Evolutionary conservation across 2,797 vertebrate genomes (phyloP), one percentile per base, ranked within the genome.

Genomic region (Intellagama lesueurii): DNA sequence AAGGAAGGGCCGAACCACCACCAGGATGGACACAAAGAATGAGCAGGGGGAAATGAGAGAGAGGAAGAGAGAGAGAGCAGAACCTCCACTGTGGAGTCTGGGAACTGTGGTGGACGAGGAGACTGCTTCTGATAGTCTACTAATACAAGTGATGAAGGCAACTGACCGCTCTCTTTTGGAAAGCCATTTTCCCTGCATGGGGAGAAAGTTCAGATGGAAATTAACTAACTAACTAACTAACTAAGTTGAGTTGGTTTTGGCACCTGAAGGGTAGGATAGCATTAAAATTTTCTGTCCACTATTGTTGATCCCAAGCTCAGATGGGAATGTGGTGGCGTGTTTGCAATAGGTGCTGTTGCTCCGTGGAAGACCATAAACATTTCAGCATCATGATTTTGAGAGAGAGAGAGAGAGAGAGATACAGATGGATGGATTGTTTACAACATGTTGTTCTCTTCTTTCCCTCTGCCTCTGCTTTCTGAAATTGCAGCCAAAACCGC

Each of bases 381-480:
- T 91, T 93, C 93, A 92, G 76, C 35, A 52, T 90, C 83, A 82
- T 28, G 75, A 22, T 64, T 64, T 17, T 64, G 19, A 64, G 60
- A 64, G 16, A 17, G 19, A 64, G 60, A 22, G 72, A 0, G 86
- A 52, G 87, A 35, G 32, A 77, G 90, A 88, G 90, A 44, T 79
- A 14, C 88, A 90, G 92, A 94, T 90, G 83, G 91, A 91, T 92
- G 92, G 91, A 89, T 94, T 92, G 92, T 93, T 89, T 90, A 85
- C 92, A 94, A 93, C 91, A 92, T 92, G 92, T 91, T 91, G 93
- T 56, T 72, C 88, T 91, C 88, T 90, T 90, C 89, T 91, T 88
- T 26, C n/a, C 19, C 22, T n/a, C 66, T 17, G 60, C 60, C 19
- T 64, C 19, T 22, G 60, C 90, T 93, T 89, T 89, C 94, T 91